phyloP scores from a whole-genome alignment of 2,797 vertebrate genomes.

The Perodicticus potto region DNA sequence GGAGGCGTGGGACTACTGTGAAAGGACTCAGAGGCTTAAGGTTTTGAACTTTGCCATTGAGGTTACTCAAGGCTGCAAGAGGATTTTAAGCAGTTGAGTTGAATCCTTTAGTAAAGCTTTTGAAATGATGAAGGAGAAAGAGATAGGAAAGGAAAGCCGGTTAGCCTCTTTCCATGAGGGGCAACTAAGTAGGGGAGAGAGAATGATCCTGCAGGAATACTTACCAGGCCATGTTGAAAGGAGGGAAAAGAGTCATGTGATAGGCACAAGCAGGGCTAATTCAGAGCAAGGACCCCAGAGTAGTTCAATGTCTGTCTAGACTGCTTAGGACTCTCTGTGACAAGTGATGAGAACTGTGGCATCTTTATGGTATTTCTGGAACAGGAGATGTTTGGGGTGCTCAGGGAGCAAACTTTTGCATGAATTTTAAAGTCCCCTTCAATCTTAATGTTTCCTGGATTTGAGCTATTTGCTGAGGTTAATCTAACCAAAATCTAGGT shows the following conservation, averaged over 20 bases:
- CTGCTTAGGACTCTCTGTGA: neutral
- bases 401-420: neutral
- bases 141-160: neutral
- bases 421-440: neutral
- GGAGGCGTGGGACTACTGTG: neutral
- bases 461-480: neutral
- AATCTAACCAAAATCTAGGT: neutral
- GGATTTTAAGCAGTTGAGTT: neutral
- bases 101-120: slow-evolving; percentile 18
- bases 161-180: neutral
- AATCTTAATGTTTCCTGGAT: neutral
- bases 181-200: neutral
- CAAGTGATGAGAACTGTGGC: neutral
- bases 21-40: neutral
- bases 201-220: neutral
- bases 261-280: neutral
- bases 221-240: neutral
- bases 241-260: neutral
- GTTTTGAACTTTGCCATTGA: neutral
- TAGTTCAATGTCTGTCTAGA: neutral
- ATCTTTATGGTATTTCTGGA: neutral
- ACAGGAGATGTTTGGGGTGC: neutral
- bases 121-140: neutral
- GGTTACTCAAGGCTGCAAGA: neutral
- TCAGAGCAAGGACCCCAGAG: neutral